phyloP scores from a whole-genome alignment of 2,113 vertebrate genomes.

The Cephalopholis sonnerati region DNA sequence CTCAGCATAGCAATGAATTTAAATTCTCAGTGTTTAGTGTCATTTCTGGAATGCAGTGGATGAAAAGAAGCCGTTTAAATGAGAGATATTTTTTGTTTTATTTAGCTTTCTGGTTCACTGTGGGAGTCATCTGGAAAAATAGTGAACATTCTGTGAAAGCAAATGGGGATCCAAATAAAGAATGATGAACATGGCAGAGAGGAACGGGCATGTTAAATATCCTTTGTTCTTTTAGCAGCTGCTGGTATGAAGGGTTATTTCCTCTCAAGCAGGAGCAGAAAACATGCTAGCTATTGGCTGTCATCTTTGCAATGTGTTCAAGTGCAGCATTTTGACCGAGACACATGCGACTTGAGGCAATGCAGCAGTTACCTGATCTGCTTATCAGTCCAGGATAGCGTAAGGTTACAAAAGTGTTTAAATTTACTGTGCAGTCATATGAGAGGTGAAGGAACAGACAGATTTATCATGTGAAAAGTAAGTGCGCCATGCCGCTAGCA shows the following conservation, averaged over 20 bases:
- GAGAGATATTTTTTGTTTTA: neutral
- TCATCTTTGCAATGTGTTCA: no score
- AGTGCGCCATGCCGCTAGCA: neutral
- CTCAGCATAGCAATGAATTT: neutral
- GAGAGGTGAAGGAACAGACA: neutral
- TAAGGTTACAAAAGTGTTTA: neutral
- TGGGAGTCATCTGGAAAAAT: neutral
- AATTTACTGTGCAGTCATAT: neutral
- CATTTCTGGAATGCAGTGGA: neutral
- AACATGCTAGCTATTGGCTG: no score
- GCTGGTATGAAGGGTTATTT: no score
- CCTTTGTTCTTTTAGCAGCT: no score
- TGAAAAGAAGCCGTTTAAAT: neutral
- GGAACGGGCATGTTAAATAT: no score
- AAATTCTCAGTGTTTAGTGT: neutral
- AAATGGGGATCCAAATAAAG: no score
- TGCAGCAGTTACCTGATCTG: no score
- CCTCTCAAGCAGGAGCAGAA: no score
- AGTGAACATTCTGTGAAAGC: neutral
- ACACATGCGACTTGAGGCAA: no score
- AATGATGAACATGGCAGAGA: no score
- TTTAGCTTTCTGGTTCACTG: neutral
- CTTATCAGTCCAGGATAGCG: neutral
- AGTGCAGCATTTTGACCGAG: no score
- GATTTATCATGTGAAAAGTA: neutral